Conservation (phyloP, 2,113 vertebrate species). For the Motacilla alba region DNA sequence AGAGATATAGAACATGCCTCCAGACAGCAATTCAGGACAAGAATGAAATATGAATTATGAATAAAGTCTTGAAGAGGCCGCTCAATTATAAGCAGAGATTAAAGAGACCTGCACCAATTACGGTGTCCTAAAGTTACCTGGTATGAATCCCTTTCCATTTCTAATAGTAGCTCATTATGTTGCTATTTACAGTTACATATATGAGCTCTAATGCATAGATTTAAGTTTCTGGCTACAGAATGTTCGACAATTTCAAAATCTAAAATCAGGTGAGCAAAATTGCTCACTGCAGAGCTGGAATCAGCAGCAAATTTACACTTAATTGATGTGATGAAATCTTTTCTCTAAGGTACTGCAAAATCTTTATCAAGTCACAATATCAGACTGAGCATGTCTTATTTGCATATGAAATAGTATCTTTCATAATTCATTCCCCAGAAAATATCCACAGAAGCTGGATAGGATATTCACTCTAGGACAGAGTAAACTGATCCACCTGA, state of each 20-base stretch:
- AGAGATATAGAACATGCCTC: background rate
- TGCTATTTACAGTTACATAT: background rate
- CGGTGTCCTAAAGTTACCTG: background rate
- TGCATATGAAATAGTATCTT: background rate
- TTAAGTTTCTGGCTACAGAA: background rate
- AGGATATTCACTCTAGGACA: background rate
- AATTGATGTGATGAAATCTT: background rate
- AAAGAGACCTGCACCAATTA: background rate
- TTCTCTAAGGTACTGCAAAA: background rate
- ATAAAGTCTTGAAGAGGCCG: background rate
- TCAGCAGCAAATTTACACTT: background rate
- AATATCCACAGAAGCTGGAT: background rate
- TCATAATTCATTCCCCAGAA: background rate
- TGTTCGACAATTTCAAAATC: background rate
- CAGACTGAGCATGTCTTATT: background rate
- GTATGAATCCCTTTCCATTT: background rate
- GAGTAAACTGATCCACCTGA: background rate
- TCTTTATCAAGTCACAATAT: background rate
- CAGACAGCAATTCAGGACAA: background rate
- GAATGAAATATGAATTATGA: background rate
- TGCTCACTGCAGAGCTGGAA: background rate
- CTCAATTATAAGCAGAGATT: background rate
- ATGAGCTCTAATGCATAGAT: background rate
- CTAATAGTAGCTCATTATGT: background rate
- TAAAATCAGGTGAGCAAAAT: background rate